Evolutionary conservation across 1,140 invertebrate species (phyloP), one percentile per base, ranked within the genome.

Genomic region (Drosophila kohkoa): DNA sequence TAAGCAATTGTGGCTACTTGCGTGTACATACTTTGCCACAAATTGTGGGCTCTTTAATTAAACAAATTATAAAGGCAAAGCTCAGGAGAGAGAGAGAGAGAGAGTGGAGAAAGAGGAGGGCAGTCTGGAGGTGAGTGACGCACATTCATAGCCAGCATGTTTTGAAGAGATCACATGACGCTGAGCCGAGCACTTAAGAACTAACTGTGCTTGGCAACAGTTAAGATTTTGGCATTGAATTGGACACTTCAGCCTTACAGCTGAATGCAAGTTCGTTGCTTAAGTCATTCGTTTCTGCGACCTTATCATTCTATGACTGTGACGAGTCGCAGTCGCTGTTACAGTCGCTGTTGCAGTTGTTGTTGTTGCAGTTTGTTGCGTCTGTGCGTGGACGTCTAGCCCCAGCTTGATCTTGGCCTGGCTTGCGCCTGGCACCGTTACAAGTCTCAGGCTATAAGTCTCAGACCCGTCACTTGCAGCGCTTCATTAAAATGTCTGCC

Each of bases 401-500:
- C 62, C 35, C 51, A 48, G 41, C 65, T 55, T 82, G 80, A 76
- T 73, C 79, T 79, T 86, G 74, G 78, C 77, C 51, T 35, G 46
- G 35, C 49, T 38, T 25, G 30, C 16, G 20, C 48, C 48, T 20
- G 70, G 54, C 48, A 82, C 80, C 80, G 80, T 82, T 82, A 82
- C 55, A 51, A 64, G 58, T 60, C 25, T 38, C 43, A 49, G 58
- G 51, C 66, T 59, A 67, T 48, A 46, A 57, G 77, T 57, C 54
- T 57, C 41, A 3, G 54, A 13, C 16, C 54, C 54, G 54, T 41
- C 54, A 57, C 81, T 77, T 77, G 78, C 77, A 81, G 83, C 83
- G 83, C 73, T 87, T 87, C 82, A 87, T 87, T 87, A 87, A 87
- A 87, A 87, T 83, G 83, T 88, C 82, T 87, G 74, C 72, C 82